Conservation (phyloP, 1,140 invertebrate species). For the Tetragonula clypearis region DNA sequence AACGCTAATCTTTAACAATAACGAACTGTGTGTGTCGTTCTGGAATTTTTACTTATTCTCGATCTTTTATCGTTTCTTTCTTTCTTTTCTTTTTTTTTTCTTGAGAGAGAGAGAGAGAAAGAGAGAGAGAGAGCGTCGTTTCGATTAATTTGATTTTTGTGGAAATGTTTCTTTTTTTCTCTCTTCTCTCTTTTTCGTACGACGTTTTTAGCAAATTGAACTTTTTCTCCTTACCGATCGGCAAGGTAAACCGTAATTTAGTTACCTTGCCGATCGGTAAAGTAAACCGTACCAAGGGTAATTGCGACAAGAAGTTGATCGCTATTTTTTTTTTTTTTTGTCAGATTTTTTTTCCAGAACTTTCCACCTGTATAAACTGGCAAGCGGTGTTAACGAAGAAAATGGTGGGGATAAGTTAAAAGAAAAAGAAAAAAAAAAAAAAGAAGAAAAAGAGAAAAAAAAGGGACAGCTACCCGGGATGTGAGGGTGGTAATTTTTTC, state of each 20-base stretch:
- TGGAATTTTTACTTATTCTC: neutral
- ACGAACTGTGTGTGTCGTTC: neutral
- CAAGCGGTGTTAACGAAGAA: neutral
- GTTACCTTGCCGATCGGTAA: too few relatives aligned
- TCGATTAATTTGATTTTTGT: too few relatives aligned
- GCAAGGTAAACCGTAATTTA: neutral
- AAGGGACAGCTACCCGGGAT: slow-evolving; percentile 73
- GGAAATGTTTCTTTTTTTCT: too few relatives aligned
- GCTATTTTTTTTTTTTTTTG: neutral
- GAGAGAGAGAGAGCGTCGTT: too few relatives aligned
- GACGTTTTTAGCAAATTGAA: slow-evolving; percentile 5
- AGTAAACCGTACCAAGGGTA: neutral
- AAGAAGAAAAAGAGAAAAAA: slow-evolving; percentile 50
- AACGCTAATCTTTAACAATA: too few relatives aligned
- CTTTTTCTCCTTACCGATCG: neutral
- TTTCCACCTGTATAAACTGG: neutral
- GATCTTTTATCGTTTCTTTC: neutral
- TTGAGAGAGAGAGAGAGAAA: neutral
- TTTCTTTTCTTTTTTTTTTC: neutral
- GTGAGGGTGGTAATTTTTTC: slow-evolving; percentile 78
- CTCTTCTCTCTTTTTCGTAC: neutral
- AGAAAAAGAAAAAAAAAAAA: slow-evolving; percentile 18
- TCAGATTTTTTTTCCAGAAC: neutral
- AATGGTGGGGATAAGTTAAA: too few relatives aligned
- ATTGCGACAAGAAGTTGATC: neutral